These are phyloP conservation scores for Lasioglossum vierecki DNA, from an alignment of 2,888 invertebrate species.

Conservation along the genomic window DNA sequence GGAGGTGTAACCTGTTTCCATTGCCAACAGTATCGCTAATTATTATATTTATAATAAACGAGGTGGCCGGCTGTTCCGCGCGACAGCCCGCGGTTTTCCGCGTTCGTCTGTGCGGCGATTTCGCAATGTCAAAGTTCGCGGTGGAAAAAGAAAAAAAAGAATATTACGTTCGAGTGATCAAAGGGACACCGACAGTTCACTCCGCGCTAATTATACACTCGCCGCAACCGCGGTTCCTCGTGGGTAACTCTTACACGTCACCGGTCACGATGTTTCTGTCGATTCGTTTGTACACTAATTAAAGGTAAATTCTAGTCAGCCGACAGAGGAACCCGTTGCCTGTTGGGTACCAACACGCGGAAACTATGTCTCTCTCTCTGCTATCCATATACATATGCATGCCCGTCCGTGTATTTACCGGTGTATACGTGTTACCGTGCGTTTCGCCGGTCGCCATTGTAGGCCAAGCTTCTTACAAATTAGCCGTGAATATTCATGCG, in stretches of 20 bases:
- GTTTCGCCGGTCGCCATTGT: conserved; percentile 67
- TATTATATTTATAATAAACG: not conserved
- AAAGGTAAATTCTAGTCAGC: conserved; percentile 79
- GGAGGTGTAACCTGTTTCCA: not conserved
- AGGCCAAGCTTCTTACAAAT: conserved; percentile 82
- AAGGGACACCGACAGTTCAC: conserved; percentile 36
- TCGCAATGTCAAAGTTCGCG: conserved; percentile 10
- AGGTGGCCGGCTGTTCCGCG: not conserved
- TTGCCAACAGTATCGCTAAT: not conserved
- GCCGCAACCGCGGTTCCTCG: conserved; percentile 22
- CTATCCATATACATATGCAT: not conserved
- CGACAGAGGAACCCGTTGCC: conserved; percentile 31
- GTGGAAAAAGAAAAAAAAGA: not conserved
- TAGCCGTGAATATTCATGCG: conserved; percentile 82
- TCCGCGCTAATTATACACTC: conserved; percentile 45
- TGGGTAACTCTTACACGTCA: conserved; percentile 27
- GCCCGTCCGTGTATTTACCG: not conserved
- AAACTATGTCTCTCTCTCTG: not conserved
- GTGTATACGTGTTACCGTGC: conserved; percentile 40
- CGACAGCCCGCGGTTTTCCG: not conserved
- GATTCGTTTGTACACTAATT: conserved; percentile 81
- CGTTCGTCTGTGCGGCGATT: not conserved
- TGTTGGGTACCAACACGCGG: not conserved
- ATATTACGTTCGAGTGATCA: conserved; percentile 43
- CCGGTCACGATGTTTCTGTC: conserved; percentile 64